Percentiles rank a stretch among this genome's conserved stretches.
These are phyloP conservation scores for Atrina japonica DNA, from an alignment of 2,888 invertebrate species.

Conservation along the genomic window DNA sequence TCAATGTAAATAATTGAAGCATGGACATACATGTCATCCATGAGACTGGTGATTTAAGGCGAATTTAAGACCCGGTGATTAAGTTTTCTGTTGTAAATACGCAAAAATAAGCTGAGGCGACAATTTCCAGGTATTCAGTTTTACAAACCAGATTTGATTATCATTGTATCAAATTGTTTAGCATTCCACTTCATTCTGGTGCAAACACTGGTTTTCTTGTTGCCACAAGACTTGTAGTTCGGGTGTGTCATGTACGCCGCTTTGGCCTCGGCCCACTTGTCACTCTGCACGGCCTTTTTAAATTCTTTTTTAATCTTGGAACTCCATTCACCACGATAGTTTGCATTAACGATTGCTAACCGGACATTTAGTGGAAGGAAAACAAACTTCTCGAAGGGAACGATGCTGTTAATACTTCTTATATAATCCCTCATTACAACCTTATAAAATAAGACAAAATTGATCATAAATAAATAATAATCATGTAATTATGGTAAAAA, in stretches of 20 bases:
- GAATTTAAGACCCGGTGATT: no score
- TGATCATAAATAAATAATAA: neutral
- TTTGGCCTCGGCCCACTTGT: conserved; percentile 18
- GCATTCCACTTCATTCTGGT: conserved; percentile 30
- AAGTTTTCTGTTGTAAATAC: no score
- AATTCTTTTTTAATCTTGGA: conserved; percentile 3
- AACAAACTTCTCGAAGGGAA: conserved; percentile 13
- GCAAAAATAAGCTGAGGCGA: no score
- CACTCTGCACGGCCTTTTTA: neutral
- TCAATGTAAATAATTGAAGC: no score
- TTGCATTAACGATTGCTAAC: conserved; percentile 23
- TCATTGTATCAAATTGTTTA: conserved; percentile 22
- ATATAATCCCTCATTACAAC: conserved; percentile 1
- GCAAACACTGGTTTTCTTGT: conserved; percentile 16
- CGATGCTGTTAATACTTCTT: conserved; percentile 9
- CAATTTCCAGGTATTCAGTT: no score
- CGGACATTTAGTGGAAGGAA: conserved; percentile 15
- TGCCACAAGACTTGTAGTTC: conserved; percentile 8
- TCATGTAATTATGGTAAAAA: no score
- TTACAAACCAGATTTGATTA: conserved; percentile 4
- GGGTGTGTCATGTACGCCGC: conserved; percentile 11
- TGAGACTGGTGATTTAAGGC: no score
- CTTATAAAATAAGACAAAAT: neutral
- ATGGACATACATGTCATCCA: no score
- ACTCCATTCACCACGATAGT: conserved; percentile 25